phyloP scores from a whole-genome alignment of 2,888 invertebrate species.

The Seira ritae region DNA sequence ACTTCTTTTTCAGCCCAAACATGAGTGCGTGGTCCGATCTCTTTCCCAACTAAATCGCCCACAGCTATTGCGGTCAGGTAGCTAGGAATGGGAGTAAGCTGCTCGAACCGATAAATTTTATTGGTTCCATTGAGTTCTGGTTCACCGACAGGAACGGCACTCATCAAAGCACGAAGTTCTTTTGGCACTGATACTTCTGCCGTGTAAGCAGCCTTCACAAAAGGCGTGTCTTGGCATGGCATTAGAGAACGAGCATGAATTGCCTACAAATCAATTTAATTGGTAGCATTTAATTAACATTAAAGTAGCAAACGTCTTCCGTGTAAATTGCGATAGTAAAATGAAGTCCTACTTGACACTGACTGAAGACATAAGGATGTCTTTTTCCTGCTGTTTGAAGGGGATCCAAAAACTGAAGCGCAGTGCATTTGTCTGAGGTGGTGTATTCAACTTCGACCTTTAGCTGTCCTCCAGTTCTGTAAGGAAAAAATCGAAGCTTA shows the following conservation, averaged over 20 bases:
- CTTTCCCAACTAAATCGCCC: slow-evolving; percentile 85
- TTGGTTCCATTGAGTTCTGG: slow-evolving; percentile 74
- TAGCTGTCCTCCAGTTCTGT: slow-evolving; percentile 75
- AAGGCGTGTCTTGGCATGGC: slow-evolving; percentile 82
- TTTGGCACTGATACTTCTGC: slow-evolving; percentile 85
- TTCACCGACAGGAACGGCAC: slow-evolving; percentile 82
- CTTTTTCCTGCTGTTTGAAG: slow-evolving; percentile 91
- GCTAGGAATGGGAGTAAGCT: slow-evolving; percentile 89
- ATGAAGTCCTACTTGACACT: slow-evolving; percentile 71
- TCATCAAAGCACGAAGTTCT: slow-evolving; percentile 90
- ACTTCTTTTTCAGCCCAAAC: slow-evolving; percentile 94
- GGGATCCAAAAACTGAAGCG: slow-evolving; percentile 91
- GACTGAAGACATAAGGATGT: slow-evolving; percentile 83
- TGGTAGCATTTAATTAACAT: too few species aligned
- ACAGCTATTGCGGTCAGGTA: slow-evolving; percentile 94
- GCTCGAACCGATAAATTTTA: slow-evolving; percentile 79
- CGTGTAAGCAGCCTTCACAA: slow-evolving; percentile 90
- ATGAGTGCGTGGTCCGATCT: slow-evolving; percentile 86
- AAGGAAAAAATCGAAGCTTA: slow-evolving; percentile 66
- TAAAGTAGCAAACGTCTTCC: not conserved
- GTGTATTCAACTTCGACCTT: slow-evolving; percentile 74
- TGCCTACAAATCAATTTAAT: slow-evolving; percentile 30
- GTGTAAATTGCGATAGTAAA: too few species aligned
- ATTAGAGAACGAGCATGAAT: slow-evolving; percentile 65
- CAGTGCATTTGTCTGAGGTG: slow-evolving; percentile 85